Base-by-base conservation (phyloP, 2,113 vertebrate genomes). In the Glaucomys volans region DNA sequence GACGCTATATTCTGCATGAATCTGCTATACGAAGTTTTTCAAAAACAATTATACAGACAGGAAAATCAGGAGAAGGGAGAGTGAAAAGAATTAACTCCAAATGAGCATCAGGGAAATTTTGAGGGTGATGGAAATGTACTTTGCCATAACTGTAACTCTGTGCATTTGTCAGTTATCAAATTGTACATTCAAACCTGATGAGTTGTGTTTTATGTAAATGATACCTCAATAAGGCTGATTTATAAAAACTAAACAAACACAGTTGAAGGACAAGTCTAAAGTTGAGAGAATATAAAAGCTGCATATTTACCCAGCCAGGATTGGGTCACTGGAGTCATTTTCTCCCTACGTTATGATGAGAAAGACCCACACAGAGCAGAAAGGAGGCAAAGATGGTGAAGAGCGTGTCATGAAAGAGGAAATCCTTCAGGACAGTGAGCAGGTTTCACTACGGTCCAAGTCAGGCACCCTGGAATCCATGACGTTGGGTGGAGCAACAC, bases 401-500 rank as follows among this genome's bases (percentile, higher is more conserved):
- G 18, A 28, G 32, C 8, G 20, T 28, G 3, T 18, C 44, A 66
- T 0, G 26, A 32, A n/a, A 50, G 59, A 75, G 30, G 50, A 74
- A 57, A 14, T 0, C 2, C 32, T 13, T 14, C 3, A 37, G 35
- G 57, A 10, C 9, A 9, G 32, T 11, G 47, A 32, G 50, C 10
- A 0, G 4, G 0, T 66, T 66, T 75, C 74, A n/a, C 14, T 13
- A 3, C 0, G 0, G 42, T 20, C 64, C 16, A n/a, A 69, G 57
- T 2, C 47, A 62, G 22, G 17, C 11, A 7, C 4, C 0, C 2
- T 22, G 13, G 5, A 10, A 1, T 66, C 12, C 50, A 0, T 0
- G 0, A n/a, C n/a, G n/a, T n/a, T n/a, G n/a, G n/a, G n/a, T 20
- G 2, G 71, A 47, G 40, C 26, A 14, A 75, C 5, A 13, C 35